Evolutionary conservation across 2,113 vertebrate species (phyloP).

Genomic region (Crotalus helleri): DNA sequence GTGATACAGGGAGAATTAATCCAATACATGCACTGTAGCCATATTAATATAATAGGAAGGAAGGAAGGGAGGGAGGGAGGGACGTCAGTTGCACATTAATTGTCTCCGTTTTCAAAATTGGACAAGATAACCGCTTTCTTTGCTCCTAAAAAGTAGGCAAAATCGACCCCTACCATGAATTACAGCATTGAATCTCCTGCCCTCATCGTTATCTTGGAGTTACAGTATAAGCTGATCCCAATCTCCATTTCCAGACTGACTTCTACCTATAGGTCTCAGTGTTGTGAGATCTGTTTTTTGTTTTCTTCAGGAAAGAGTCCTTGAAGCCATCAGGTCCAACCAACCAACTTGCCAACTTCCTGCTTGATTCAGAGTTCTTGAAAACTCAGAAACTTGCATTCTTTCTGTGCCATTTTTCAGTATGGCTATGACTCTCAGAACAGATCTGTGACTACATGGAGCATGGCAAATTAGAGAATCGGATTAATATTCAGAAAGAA

Average conservation of each 20-base stretch:
- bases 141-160: neutral
- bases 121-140: neutral
- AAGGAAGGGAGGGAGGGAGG: neutral
- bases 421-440: neutral
- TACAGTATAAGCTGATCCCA: neutral
- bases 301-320: neutral
- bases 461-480: neutral
- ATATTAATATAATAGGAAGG: neutral
- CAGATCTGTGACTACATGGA: neutral
- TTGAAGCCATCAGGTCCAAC: neutral
- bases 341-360: neutral
- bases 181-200: neutral
- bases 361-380: neutral
- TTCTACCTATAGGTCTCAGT: neutral
- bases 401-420: neutral
- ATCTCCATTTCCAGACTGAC: neutral
- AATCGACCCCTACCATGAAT: neutral
- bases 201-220: neutral
- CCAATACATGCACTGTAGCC: neutral
- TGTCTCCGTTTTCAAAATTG: neutral
- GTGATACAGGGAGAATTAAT: neutral
- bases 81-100: neutral
- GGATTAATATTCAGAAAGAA: neutral
- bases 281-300: neutral
- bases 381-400: neutral